phyloP scores from a whole-genome alignment of 2,888 invertebrate species.

The Tiphia femorata region DNA sequence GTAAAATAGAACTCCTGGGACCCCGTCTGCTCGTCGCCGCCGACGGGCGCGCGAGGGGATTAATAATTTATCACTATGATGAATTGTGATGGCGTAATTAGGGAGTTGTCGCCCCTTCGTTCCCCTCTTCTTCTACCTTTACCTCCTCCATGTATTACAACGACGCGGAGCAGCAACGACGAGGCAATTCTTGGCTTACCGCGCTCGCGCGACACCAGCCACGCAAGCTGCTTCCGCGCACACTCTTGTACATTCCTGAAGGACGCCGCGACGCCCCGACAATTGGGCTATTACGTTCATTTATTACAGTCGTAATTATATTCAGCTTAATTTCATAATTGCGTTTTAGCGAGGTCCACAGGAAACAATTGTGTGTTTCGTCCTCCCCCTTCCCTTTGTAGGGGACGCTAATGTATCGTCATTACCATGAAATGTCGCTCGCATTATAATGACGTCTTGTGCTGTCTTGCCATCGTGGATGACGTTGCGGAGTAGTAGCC shows the following conservation, averaged over 20 bases:
- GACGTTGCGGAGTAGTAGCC: too few relatives aligned
- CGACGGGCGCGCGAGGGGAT: constrained; percentile 13
- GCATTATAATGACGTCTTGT: too few relatives aligned
- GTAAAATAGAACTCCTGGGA: constrained; percentile 21
- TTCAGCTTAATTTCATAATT: constrained; percentile 49
- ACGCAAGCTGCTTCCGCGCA: too few relatives aligned
- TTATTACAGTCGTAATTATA: constrained; percentile 46
- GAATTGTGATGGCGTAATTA: constrained; percentile 48
- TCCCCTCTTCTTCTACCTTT: too few relatives aligned
- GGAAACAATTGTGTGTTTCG: constrained; percentile 38
- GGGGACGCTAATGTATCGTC: constrained; percentile 42
- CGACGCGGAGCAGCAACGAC: constrained; percentile 15
- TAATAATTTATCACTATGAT: constrained; percentile 49
- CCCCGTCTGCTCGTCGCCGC: constrained; percentile 25
- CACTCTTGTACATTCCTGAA: constrained; percentile 43
- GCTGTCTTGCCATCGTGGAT: too few relatives aligned
- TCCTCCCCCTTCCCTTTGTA: too few relatives aligned
- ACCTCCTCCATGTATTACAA: constrained; percentile 49
- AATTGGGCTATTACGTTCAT: constrained; percentile 51
- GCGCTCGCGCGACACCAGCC: too few relatives aligned
- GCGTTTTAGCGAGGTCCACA: constrained; percentile 40
- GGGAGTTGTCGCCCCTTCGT: constrained; percentile 50
- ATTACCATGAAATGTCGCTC: constrained; percentile 33
- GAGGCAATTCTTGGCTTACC: constrained; percentile 50
- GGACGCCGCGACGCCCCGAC: constrained; percentile 45